Conservation (phyloP, 2,888 invertebrate genomes). For the Perithous albicinctus region DNA sequence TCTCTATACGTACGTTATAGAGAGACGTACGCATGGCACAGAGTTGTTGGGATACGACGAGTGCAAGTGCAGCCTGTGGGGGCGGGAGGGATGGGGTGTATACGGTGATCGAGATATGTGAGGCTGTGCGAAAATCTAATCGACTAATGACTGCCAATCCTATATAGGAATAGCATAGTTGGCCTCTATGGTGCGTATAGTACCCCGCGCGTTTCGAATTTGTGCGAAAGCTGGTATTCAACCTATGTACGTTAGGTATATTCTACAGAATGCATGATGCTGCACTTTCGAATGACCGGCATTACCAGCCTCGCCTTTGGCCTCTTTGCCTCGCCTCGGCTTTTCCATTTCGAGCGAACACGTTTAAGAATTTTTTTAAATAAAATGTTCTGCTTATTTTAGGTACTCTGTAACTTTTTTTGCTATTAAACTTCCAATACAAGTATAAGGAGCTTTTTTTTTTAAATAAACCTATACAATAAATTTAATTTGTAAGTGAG, state of each 20-base stretch:
- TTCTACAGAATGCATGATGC: conserved; percentile 36
- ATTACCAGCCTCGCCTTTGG: conserved; percentile 32
- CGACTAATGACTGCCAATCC: conserved; percentile 79
- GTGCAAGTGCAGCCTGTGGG: conserved; percentile 3
- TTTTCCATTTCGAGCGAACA: background rate
- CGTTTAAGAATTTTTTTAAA: background rate
- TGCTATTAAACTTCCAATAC: no score
- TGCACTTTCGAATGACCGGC: conserved; percentile 37
- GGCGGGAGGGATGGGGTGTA: no score
- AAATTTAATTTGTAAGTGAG: no score
- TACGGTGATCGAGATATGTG: conserved; percentile 76
- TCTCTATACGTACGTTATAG: conserved; percentile 14
- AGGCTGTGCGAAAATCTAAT: conserved; percentile 77
- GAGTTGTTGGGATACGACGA: conserved; percentile 13
- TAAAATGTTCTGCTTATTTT: background rate
- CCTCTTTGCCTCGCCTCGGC: background rate
- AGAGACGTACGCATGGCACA: conserved; percentile 30
- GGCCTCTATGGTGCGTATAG: conserved; percentile 34
- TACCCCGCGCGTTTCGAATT: conserved; percentile 53
- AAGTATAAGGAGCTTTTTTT: no score
- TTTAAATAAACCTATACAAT: no score
- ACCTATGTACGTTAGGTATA: conserved; percentile 33
- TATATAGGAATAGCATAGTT: conserved; percentile 51
- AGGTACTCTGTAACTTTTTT: no score
- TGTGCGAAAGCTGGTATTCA: conserved; percentile 43